phyloP scores from a whole-genome alignment of 2,888 invertebrate species.

The Cheilosia soror region DNA sequence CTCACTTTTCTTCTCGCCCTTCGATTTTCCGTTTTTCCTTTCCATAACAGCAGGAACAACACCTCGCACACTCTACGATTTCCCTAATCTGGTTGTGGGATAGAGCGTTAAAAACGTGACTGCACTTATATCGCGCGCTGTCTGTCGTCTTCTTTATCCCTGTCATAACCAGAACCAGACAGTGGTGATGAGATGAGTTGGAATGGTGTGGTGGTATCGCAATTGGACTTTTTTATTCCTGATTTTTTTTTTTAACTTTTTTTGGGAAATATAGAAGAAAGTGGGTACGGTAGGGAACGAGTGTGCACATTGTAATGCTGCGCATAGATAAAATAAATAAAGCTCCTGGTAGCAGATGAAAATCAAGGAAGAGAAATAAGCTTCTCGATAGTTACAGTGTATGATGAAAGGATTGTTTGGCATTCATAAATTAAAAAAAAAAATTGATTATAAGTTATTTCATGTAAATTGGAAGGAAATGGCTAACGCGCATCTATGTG shows the following conservation, averaged over 20 bases:
- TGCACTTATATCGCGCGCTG: constrained; percentile 33
- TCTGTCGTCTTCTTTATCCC: constrained; percentile 54
- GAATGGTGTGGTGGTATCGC: constrained; percentile 34
- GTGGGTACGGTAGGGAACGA: not conserved
- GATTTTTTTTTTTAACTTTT: too few relatives aligned
- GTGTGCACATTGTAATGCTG: too few relatives aligned
- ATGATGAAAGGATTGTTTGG: too few relatives aligned
- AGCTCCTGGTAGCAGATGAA: not conserved
- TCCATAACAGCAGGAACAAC: constrained; percentile 48
- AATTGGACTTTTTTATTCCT: constrained; percentile 5
- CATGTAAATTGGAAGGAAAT: too few relatives aligned
- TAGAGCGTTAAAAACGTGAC: constrained; percentile 49
- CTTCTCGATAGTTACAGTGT: too few relatives aligned
- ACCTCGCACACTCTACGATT: constrained; percentile 54
- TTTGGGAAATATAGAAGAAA: not conserved
- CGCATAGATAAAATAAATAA: not conserved
- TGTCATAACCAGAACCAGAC: constrained; percentile 40
- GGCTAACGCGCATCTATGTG: too few relatives aligned
- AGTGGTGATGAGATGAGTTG: constrained; percentile 48
- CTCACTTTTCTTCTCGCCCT: constrained; percentile 66
- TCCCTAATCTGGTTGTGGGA: constrained; percentile 64
- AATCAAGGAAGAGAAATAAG: too few relatives aligned
- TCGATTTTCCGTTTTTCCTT: constrained; percentile 23
- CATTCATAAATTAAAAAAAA: too few relatives aligned
- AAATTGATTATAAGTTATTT: too few relatives aligned